Evolutionary conservation across 2,797 vertebrate species (phyloP).

Genomic region (Saxicola maurus): DNA sequence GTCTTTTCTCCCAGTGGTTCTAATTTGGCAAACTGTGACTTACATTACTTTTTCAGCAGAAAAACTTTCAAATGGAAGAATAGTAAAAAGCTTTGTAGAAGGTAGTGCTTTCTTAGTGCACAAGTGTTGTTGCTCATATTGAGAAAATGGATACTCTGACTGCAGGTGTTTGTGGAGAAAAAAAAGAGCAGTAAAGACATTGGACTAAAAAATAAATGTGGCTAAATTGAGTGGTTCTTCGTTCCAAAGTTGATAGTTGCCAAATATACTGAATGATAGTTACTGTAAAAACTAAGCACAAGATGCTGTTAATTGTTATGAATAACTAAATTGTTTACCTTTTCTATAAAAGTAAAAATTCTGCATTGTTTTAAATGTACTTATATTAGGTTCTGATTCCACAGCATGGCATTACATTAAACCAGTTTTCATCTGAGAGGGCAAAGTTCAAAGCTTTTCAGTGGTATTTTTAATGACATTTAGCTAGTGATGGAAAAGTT

Average conservation of each 20-base stretch:
- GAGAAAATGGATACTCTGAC: not conserved
- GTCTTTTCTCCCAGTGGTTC: not conserved
- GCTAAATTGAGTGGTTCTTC: not conserved
- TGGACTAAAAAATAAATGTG: not conserved
- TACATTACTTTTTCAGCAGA: not conserved
- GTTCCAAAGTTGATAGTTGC: not conserved
- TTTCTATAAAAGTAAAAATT: not conserved
- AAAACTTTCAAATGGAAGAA: not conserved
- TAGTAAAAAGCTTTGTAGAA: not conserved
- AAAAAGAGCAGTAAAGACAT: not conserved
- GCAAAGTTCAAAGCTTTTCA: not conserved
- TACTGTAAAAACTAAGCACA: not conserved
- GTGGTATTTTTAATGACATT: not conserved
- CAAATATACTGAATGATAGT: not conserved
- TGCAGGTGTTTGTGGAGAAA: not conserved
- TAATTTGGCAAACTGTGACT: not conserved
- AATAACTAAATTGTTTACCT: not conserved
- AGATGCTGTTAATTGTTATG: not conserved
- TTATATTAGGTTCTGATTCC: not conserved
- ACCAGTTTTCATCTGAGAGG: not conserved
- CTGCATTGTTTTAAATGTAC: not conserved
- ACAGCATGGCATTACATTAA: not conserved
- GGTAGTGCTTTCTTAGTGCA: not conserved
- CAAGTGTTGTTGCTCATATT: not conserved
- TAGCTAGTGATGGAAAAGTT: not conserved